phyloP scores from a whole-genome alignment of 2,797 vertebrate species.

The Chrosomus eos region DNA sequence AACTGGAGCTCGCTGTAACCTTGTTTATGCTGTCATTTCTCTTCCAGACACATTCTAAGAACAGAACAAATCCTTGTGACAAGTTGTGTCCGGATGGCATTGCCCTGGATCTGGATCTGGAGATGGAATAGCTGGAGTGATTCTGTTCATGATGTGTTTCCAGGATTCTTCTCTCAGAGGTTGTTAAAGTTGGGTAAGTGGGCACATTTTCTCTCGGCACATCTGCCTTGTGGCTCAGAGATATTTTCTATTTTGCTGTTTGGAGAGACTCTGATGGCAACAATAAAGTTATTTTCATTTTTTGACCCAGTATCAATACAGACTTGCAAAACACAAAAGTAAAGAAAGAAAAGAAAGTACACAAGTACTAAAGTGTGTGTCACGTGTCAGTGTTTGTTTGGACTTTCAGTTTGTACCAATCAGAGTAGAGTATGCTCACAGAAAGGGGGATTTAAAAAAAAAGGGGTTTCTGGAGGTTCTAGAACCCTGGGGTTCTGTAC shows the following conservation, averaged over 20 bases:
- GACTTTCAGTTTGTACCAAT: not conserved
- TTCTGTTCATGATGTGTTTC: conserved; percentile 37
- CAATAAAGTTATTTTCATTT: conserved; percentile 65
- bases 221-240: conserved; percentile 79
- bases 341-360: not conserved
- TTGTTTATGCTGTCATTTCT: conserved; percentile 27
- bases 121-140: conserved; percentile 4
- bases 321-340: not conserved
- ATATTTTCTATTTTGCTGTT: conserved; percentile 70
- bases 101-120: conserved; percentile 16
- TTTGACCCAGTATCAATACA: conserved; percentile 59
- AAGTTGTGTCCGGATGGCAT: not conserved
- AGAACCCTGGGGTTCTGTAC: too few relatives aligned
- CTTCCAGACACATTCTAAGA: conserved; percentile 7
- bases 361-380: not conserved
- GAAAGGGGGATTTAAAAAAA: not conserved
- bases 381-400: not conserved
- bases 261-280: conserved; percentile 71
- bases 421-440: not conserved
- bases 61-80: conserved; percentile 16
- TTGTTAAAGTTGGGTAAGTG: conserved; percentile 55
- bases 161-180: conserved; percentile 36
- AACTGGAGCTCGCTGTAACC: not conserved
- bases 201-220: conserved; percentile 70
- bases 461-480: too few relatives aligned